Base-by-base conservation (phyloP, 2,797 vertebrate species). In the Onychomys leucogaster region DNA sequence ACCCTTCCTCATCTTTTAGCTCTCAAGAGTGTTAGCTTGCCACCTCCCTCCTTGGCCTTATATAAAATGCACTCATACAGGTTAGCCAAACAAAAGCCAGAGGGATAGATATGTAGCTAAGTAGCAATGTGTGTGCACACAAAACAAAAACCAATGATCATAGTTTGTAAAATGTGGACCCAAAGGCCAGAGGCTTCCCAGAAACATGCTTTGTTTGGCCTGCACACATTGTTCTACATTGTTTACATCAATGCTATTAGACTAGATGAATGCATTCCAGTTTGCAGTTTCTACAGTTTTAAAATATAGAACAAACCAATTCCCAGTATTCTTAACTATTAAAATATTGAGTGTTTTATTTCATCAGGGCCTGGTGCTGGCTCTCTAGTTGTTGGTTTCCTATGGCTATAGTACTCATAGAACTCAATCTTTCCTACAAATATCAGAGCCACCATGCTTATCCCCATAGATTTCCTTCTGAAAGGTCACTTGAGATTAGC, bases 281-380 rank as follows among this genome's bases (percentile, higher is more conserved):
- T 93, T 92, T 90, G 49, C 11, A 85, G 73, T 81, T 96, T 23
- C 52, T 57, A 97, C 77, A 78, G 86, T 4, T 63, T 94, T 69
- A 19, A 85, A 59, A 34, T 87, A 41, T 49, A 87, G 57, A 91
- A 3, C 6, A 37, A 96, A 7, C 8, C 43, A 93, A 67, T 37
- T 77, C 83, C 25, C n/a, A 91, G 80, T 7, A 87, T 67, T 82
- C 34, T 59, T 84, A 52, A n/a, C 19, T 80, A 83, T 87, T 84
- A 67, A 59, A 61, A 17, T 14, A 81, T 19, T 86, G 25, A 57
- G 21, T 69, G 67, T 57, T 90, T 94, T 71, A 32, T 83, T 90
- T 94, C 78, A 84, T 49, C 21, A 75, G 16, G 63, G 55, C 37
- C 41, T 83, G n/a, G 77, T 88, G 29, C 5, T 90, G n/a, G 3